Evolutionary conservation across 2,888 invertebrate species (phyloP).

Genomic region (Parochlus steinenii): DNA sequence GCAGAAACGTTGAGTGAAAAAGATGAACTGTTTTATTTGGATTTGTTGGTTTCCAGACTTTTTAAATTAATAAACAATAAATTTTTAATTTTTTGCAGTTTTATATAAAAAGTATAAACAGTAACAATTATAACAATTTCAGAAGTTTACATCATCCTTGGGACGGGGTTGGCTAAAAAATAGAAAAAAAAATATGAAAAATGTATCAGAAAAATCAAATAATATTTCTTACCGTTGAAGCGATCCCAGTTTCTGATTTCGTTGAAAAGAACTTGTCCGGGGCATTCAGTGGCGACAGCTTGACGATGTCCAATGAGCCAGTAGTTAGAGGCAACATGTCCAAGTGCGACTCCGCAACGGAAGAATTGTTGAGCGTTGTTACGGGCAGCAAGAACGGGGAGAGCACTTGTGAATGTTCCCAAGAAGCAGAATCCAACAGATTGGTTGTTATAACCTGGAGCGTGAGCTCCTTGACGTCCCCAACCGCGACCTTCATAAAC

Average conservation of each 20-base stretch:
- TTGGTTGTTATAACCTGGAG: conserved; percentile 37
- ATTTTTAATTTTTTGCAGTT: no score
- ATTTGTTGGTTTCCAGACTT: no score
- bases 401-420: conserved; percentile 30
- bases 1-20: no score
- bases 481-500: conserved; percentile 39
- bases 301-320: conserved; percentile 38
- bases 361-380: conserved; percentile 35
- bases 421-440: conserved; percentile 46
- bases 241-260: conserved; percentile 40
- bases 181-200: no score
- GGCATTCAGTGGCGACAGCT: conserved; percentile 35
- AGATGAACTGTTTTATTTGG: no score
- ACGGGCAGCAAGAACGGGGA: conserved; percentile 9
- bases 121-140: no score
- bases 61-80: no score
- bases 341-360: conserved; percentile 34
- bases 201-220: no score
- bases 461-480: conserved; percentile 39
- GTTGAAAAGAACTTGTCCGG: conserved; percentile 35
- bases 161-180: no score
- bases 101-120: no score
- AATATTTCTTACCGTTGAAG: no score
- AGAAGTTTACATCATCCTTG: no score
- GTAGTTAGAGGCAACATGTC: conserved; percentile 35